A percentile compares a stretch with the other conserved stretches of the same genome.
Evolutionary conservation across 2,797 vertebrate species (phyloP).

Genomic region (Pseudochromis fuscus): DNA sequence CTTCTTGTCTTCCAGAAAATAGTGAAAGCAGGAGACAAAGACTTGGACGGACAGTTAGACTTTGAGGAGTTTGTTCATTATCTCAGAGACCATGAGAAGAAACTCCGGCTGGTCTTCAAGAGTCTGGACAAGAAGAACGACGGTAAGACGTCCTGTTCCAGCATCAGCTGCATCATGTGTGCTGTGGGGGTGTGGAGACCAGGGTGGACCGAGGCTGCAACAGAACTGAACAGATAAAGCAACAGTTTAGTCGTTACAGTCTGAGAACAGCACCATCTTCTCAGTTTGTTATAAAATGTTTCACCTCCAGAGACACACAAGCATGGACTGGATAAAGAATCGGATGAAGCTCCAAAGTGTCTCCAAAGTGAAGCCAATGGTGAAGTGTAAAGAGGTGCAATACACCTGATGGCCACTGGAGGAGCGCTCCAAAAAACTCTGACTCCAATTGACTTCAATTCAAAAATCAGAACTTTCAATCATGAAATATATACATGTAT

Average conservation of each 20-base stretch:
- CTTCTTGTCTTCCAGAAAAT: conserved; percentile 88
- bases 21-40: conserved; percentile 95
- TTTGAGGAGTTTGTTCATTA: conserved; percentile 98
- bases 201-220: not conserved
- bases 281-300: too few relatives aligned
- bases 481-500: too few relatives aligned
- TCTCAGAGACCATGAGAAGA: conserved; percentile 96
- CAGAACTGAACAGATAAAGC: too few relatives aligned
- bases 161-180: not conserved
- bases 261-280: too few relatives aligned
- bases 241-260: not conserved
- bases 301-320: not conserved
- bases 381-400: too few relatives aligned
- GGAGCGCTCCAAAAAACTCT: too few relatives aligned
- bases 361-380: too few relatives aligned
- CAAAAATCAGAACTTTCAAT: too few relatives aligned
- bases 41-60: conserved; percentile 95
- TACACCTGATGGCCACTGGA: too few relatives aligned
- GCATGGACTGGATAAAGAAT: too few relatives aligned
- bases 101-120: conserved; percentile 95
- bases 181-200: not conserved
- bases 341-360: too few relatives aligned
- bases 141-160: conserved; percentile 78
- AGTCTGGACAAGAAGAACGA: conserved; percentile 97
- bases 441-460: too few relatives aligned